These are phyloP conservation scores for Ascidia mentula DNA, from an alignment of 23 tunicate species.

Conservation along the genomic window DNA sequence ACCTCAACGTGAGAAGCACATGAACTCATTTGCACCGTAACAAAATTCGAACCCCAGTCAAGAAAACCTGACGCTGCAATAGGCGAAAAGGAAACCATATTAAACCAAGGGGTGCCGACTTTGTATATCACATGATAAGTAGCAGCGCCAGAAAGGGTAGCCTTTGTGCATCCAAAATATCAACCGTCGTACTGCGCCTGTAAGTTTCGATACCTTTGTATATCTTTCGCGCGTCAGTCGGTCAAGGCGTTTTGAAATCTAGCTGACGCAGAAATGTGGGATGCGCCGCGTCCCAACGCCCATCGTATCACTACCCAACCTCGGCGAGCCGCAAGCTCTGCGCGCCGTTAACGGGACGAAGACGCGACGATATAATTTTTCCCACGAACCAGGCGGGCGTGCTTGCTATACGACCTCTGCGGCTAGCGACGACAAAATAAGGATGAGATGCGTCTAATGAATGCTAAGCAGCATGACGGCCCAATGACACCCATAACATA, in stretches of 20 bases:
- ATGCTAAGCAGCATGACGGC: constrained; percentile 12
- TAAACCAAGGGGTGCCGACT: no score
- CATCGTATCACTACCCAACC: not conserved
- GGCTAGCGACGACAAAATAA: constrained; percentile 4
- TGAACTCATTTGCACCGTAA: no score
- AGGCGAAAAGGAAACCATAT: no score
- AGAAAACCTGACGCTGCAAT: no score
- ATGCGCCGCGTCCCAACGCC: not conserved
- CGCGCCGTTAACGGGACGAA: not conserved
- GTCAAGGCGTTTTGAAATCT: not conserved
- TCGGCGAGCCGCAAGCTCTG: not conserved
- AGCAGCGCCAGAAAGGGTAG: no score
- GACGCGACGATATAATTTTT: not conserved
- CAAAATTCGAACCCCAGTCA: no score
- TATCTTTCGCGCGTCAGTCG: not conserved
- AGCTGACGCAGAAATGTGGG: not conserved
- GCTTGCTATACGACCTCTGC: constrained; percentile 2
- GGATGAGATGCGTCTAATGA: constrained; percentile 7
- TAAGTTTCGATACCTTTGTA: no score
- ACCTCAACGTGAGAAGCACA: no score
- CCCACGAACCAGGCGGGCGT: not conserved
- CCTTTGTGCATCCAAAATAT: no score
- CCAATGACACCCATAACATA: not conserved
- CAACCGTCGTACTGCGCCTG: no score
- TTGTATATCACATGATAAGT: no score